Conservation (phyloP, 2,888 invertebrate species). For the Polyommatus iphigenia region DNA sequence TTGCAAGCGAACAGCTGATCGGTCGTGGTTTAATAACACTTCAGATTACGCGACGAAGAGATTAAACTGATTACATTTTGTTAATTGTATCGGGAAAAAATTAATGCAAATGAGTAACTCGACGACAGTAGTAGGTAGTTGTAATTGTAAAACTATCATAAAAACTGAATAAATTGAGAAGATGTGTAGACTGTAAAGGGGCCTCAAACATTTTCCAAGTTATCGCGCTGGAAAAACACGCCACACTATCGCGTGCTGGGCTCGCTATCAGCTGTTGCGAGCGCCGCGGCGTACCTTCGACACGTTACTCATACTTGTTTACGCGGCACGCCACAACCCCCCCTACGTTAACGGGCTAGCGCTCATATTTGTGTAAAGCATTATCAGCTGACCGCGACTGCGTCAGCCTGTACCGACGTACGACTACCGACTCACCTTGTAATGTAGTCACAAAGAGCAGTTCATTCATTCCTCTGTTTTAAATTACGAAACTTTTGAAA, state of each 20-base stretch:
- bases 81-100: neutral
- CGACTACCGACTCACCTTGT: slow-evolving; percentile 33
- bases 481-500: slow-evolving; percentile 18
- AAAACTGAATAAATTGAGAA: neutral
- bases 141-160: neutral
- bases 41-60: slow-evolving; percentile 2
- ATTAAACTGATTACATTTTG: neutral
- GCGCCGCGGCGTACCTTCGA: slow-evolving; percentile 52
- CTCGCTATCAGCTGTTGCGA: slow-evolving; percentile 65
- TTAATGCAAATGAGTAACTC: neutral
- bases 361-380: slow-evolving; percentile 39
- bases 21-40: slow-evolving; percentile 39
- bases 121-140: neutral
- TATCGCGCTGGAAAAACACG: slow-evolving; percentile 73
- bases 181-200: slow-evolving; percentile 40
- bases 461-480: slow-evolving; percentile 30
- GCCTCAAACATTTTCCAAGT: slow-evolving; percentile 58
- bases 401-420: slow-evolving; percentile 39
- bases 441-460: slow-evolving; percentile 31
- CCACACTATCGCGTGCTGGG: slow-evolving; percentile 64
- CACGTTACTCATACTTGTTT: slow-evolving; percentile 45
- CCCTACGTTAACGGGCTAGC: slow-evolving; percentile 40
- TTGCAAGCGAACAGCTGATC: slow-evolving; percentile 27
- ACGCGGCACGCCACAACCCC: slow-evolving; percentile 40
- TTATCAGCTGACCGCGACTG: slow-evolving; percentile 42